These are phyloP conservation scores for Rambutsinella grinnellia DNA, from an alignment of 2,888 invertebrate genomes.

Conservation along the genomic window DNA sequence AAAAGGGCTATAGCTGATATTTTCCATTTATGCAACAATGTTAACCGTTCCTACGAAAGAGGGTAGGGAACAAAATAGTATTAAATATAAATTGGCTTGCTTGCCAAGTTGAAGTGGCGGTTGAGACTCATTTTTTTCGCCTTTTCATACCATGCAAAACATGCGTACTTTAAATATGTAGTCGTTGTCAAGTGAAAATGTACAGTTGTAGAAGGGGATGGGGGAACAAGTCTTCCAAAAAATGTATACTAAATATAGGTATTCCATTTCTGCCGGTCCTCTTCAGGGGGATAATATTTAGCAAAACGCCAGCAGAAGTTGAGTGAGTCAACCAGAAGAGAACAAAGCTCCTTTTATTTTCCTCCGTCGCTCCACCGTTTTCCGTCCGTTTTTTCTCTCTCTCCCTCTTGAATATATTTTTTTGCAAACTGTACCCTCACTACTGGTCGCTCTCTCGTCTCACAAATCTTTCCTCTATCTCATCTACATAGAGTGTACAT, in stretches of 20 bases:
- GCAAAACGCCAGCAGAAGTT: neutral
- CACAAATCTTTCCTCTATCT: neutral
- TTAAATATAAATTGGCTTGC: neutral
- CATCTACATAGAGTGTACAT: neutral
- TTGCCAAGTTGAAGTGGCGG: neutral
- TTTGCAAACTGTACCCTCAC: too few relatives aligned
- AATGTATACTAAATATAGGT: neutral
- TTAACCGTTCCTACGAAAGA: neutral
- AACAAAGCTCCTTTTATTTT: neutral
- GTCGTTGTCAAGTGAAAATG: neutral
- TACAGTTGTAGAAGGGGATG: neutral
- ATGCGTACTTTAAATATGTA: neutral
- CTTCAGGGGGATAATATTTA: neutral
- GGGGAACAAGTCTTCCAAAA: neutral
- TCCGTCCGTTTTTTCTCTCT: neutral
- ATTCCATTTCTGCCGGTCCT: neutral
- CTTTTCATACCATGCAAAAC: too few relatives aligned
- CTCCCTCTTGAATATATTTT: neutral
- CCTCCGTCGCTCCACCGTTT: neutral
- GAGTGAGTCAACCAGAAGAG: neutral
- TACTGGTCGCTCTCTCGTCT: too few relatives aligned
- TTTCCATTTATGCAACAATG: neutral
- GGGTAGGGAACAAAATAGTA: too few relatives aligned
- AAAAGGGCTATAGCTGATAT: too few relatives aligned
- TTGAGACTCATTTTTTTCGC: neutral